Evolutionary conservation across 1,140 invertebrate genomes (phyloP).

Genomic region (Tribolium madens): DNA sequence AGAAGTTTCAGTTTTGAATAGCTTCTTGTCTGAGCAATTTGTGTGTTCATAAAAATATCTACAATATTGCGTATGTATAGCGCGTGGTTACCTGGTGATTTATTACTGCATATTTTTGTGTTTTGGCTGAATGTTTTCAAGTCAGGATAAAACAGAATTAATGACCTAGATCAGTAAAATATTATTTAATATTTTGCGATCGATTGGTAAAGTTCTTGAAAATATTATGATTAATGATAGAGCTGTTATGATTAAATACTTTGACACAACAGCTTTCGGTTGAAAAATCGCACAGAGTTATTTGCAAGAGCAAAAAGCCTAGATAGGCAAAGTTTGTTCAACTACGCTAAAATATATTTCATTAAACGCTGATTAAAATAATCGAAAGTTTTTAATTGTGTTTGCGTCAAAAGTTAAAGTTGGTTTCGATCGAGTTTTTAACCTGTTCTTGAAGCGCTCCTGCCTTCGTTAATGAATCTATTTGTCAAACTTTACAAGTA

Average conservation of each 20-base stretch:
- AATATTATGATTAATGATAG: conserved; percentile 32
- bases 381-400: conserved; percentile 48
- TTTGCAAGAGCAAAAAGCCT: neutral
- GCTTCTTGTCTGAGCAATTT: neutral
- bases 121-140: conserved; percentile 27
- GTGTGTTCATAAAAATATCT: neutral
- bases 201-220: conserved; percentile 24
- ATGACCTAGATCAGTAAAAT: conserved; percentile 33
- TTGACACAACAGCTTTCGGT: conserved; percentile 30
- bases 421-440: conserved; percentile 41
- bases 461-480: conserved; percentile 48
- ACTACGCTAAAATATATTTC: conserved; percentile 41
- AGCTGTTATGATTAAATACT: conserved; percentile 37
- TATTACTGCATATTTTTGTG: conserved; percentile 12
- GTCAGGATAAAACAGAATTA: conserved; percentile 25
- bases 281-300: conserved; percentile 11
- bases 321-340: conserved; percentile 32
- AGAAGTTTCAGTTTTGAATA: neutral
- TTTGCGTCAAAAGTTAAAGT: conserved; percentile 44
- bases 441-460: conserved; percentile 30
- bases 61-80: neutral
- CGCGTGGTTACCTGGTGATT: neutral
- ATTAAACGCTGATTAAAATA: conserved; percentile 47
- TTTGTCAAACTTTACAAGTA: conserved; percentile 45
- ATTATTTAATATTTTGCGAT: conserved; percentile 30